phyloP scores from a whole-genome alignment of 2,888 invertebrate genomes.

The Cetonia aurata region DNA sequence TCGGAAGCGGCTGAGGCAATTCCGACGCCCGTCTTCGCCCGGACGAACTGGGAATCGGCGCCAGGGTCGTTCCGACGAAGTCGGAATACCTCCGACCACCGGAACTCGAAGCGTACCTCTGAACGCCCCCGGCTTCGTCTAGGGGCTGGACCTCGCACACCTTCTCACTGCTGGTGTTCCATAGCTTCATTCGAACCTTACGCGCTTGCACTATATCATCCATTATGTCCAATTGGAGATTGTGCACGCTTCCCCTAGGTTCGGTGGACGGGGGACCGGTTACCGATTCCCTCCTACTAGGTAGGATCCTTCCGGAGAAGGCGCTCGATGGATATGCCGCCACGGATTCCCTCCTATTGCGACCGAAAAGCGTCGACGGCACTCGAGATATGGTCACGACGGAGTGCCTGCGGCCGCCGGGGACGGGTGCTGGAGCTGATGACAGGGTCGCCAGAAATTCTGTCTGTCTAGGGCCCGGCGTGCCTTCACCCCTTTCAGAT shows the following conservation, averaged over 20 bases:
- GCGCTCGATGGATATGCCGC: slow-evolving; percentile 78
- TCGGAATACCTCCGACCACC: slow-evolving; percentile 78
- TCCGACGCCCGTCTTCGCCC: slow-evolving; percentile 78
- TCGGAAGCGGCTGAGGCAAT: slow-evolving; percentile 72
- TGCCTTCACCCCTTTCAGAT: slow-evolving; percentile 82
- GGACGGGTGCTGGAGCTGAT: slow-evolving; percentile 77
- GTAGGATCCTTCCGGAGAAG: slow-evolving; percentile 65
- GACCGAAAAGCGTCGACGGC: slow-evolving; percentile 81
- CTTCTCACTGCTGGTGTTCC: slow-evolving; percentile 82
- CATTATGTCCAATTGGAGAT: slow-evolving; percentile 88
- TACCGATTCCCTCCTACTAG: slow-evolving; percentile 64
- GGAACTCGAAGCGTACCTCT: slow-evolving; percentile 71
- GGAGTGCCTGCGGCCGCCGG: slow-evolving; percentile 86
- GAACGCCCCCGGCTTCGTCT: slow-evolving; percentile 73
- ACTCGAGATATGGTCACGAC: slow-evolving; percentile 89
- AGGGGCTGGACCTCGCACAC: slow-evolving; percentile 87
- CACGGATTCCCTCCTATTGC: slow-evolving; percentile 84
- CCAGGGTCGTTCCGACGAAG: slow-evolving; percentile 73
- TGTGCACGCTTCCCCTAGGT: slow-evolving; percentile 82
- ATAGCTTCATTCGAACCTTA: slow-evolving; percentile 86
- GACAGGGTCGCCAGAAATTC: slow-evolving; percentile 87
- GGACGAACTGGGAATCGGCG: slow-evolving; percentile 71
- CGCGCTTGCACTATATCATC: slow-evolving; percentile 87
- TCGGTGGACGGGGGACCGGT: slow-evolving; percentile 80
- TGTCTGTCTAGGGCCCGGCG: slow-evolving; percentile 81